A percentile compares a stretch with the other conserved stretches of the same genome.
phyloP scores from a whole-genome alignment of 2,113 vertebrate genomes.

The Paedocypris sp. region DNA sequence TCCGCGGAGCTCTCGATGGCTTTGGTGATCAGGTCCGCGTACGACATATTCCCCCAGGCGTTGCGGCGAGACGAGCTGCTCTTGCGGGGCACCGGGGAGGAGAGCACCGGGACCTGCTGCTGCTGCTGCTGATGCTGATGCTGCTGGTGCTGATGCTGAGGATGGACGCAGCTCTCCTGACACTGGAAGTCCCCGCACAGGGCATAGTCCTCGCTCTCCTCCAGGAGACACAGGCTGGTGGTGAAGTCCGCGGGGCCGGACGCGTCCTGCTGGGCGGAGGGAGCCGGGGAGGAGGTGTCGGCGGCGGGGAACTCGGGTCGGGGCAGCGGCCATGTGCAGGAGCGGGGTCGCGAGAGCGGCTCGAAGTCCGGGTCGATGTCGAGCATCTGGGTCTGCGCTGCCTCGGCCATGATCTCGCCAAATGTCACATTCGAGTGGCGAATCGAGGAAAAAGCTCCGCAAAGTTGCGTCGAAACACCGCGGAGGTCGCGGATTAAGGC shows the following conservation, averaged over 20 bases:
- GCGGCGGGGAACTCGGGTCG: constrained; percentile 83
- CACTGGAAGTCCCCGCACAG: constrained; percentile 64
- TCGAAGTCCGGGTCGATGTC: constrained; percentile 82
- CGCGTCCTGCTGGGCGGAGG: constrained; percentile 73
- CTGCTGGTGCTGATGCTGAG: constrained; percentile 50
- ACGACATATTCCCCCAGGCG: constrained; percentile 96
- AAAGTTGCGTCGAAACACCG: neutral
- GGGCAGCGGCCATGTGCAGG: constrained; percentile 78
- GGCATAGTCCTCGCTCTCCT: constrained; percentile 77
- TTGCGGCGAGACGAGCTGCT: constrained; percentile 91
- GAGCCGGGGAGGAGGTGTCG: constrained; percentile 79
- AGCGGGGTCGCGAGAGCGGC: constrained; percentile 72
- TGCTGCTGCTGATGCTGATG: constrained; percentile 54
- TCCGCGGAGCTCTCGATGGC: constrained; percentile 94
- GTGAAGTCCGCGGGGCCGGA: constrained; percentile 68
- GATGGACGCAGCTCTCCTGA: constrained; percentile 61
- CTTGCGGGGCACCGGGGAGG: constrained; percentile 70
- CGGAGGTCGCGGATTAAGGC: neutral
- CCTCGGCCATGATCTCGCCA: constrained; percentile 67
- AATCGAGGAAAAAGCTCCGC: neutral
- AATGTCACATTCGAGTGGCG: constrained; percentile 46
- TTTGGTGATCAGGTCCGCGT: constrained; percentile 95
- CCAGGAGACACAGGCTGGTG: constrained; percentile 76
- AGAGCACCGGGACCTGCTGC: constrained; percentile 63
- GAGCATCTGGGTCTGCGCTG: constrained; percentile 65